Base-by-base conservation (phyloP, 2,888 invertebrate species). In the Mythimna vitellina region DNA sequence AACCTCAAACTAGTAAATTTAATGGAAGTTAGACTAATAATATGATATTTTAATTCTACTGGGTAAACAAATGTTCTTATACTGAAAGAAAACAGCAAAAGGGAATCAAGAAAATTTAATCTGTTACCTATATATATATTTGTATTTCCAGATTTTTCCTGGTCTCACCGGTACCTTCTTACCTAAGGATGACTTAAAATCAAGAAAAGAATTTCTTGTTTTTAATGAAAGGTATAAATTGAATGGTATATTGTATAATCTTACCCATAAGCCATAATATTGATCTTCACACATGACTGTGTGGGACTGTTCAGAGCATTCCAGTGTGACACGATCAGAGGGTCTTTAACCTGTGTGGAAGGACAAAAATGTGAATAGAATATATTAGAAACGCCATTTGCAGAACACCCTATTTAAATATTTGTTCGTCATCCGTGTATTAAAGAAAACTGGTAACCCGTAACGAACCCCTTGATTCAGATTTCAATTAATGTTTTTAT, bases 251-350 rank as follows among this genome's bases (percentile, higher is more conserved):
- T 10, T 35, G 9, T 35, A 64, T 1, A 25, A 14, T 53, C 95
- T 87, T 96, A 98, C 94, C 99, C 99, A 86, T 98, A 98, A 0
- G 98, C 98, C 87, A 98, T 97, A 80, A 99, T 99, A 91, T 98
- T 99, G 66, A 99, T 98, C 94, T 99, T 99, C 4, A 99, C 99
- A 91, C 99, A 99, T 0, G 99, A 99, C 93, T 99, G 98, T 4
- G 98, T 99, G 0, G 99, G 99, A 81, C 99, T 99, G 93, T 99
- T 99, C 85, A 99, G 96, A 1, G 99, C 98, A 90, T 99, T 99
- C 99, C 99, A 99, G 91, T 99, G 99, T 0, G 99, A 99, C 42
- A 99, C 98, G 64, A 99, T 99, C 67, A 99, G 97, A 0, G 99
- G 99, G 95, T 99, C 99, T 92, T 99, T 99, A 1, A 99, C 98